These are phyloP conservation scores for Drosophila insularis DNA, from an alignment of 1,140 invertebrate species.

Conservation along the genomic window DNA sequence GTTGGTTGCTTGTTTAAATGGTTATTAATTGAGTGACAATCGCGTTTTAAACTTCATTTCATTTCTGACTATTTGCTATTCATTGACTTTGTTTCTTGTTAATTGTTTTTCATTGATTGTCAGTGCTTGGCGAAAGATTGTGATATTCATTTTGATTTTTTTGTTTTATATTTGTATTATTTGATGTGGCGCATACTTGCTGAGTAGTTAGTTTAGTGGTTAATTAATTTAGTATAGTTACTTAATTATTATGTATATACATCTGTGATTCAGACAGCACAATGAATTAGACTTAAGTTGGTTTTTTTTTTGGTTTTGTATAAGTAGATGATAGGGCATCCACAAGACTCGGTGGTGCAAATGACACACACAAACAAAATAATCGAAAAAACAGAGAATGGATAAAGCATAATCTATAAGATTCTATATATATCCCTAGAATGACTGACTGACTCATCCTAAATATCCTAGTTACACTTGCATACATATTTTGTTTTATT, in stretches of 20 bases:
- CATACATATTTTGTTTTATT: too few relatives aligned
- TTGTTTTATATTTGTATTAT: not conserved
- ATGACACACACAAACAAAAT: constrained; percentile 4
- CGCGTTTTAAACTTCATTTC: not conserved
- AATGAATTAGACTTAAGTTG: not conserved
- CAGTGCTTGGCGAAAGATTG: not conserved
- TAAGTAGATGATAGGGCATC: not conserved
- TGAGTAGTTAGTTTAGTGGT: not conserved
- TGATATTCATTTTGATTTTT: not conserved
- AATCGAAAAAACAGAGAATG: not conserved
- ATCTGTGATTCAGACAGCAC: constrained; percentile 2
- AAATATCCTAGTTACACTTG: not conserved
- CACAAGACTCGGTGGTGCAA: not conserved
- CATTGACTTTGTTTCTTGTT: not conserved
- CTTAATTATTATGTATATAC: constrained; percentile 5
- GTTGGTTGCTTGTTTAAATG: not conserved
- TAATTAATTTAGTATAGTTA: not conserved
- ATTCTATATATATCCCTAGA: not conserved
- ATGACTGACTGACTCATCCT: not conserved
- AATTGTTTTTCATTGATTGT: not conserved
- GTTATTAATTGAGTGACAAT: not conserved
- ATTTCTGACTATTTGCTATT: not conserved
- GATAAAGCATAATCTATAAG: not conserved
- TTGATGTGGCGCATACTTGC: not conserved
- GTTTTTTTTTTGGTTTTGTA: not conserved